These are phyloP conservation scores for Leucophenga varia DNA, from an alignment of 1,140 invertebrate genomes.

Conservation along the genomic window DNA sequence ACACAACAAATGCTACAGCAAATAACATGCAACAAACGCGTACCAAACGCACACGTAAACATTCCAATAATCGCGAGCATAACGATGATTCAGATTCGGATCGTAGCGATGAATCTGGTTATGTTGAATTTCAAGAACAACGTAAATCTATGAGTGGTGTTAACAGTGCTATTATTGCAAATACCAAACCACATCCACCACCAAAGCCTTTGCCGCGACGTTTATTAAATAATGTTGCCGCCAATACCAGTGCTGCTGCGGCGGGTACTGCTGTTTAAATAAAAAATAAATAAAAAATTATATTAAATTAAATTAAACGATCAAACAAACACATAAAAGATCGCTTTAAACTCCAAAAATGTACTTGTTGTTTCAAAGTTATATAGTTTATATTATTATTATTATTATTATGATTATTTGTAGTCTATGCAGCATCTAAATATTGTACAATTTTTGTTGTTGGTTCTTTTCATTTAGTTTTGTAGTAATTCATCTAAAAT, in stretches of 20 bases:
- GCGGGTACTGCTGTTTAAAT: slow-evolving; percentile 20
- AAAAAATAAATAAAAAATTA: too few species aligned
- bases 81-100: slow-evolving; percentile 41
- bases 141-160: slow-evolving; percentile 13
- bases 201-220: slow-evolving; percentile 47
- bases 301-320: too few species aligned
- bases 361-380: not conserved
- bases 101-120: slow-evolving; percentile 61
- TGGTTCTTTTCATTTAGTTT: too few species aligned
- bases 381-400: slow-evolving; percentile 1
- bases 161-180: slow-evolving; percentile 7
- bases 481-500: too few species aligned
- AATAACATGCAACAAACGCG: too few species aligned
- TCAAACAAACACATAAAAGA: too few species aligned
- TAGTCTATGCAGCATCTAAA: slow-evolving; percentile 8
- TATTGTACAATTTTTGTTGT: slow-evolving; percentile 36
- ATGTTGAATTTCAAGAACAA: slow-evolving; percentile 58
- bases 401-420: slow-evolving; percentile 2
- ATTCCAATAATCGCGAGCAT: slow-evolving; percentile 7
- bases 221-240: slow-evolving; percentile 28
- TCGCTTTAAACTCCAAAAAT: not conserved
- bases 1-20: not conserved
- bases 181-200: slow-evolving; percentile 33
- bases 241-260: slow-evolving; percentile 3
- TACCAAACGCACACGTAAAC: not conserved